Base-by-base conservation (phyloP, 2,113 vertebrate species). In the Misgurnus anguillicaudatus region DNA sequence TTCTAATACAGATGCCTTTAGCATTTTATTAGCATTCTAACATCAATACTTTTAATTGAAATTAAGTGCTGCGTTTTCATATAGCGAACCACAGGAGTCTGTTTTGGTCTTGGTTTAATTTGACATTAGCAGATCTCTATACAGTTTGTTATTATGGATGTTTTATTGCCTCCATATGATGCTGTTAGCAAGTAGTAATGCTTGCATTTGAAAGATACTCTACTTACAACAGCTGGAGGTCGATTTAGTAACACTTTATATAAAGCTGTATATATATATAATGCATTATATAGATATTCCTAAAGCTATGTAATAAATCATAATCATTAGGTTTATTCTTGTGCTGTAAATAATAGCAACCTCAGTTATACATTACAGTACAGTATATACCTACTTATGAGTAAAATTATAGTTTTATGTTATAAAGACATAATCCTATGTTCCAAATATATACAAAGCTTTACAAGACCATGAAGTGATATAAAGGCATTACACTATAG, bases 41-140 rank as follows among this genome's bases (percentile, higher is more conserved):
- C 81, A 67, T 73, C 75, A 67, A 67, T 67, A 78, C 62, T 36
- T n/a, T 66, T 78, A 82, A 78, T 82, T 82, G 81, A 78, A 78
- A 78, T 78, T 53, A 78, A 82, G 76, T 51, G 62, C 61, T 48
- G 78, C 6, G 21, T 51, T 45, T 57, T 57, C 21, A 51, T 66
- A 63, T 51, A n/a, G 39, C 24, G 76, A 74, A 39, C 62, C 36
- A 4, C 4, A 38, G 76, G 41, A 48, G 41, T 82, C 45, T 60
- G 11, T 74, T 74, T 66, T 65, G 13, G 41, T 13, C 63, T 73
- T 53, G 51, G 69, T 62, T 77, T 67, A 65, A 67, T 74, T 38
- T 61, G 61, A 41, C 63, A 61, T 78, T 69, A 67, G 58, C 19
- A 61, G 39, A 31, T 60, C 6, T 53, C 62, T 82, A 38, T 38